These are phyloP conservation scores for Oreocharis arfaki DNA, from an alignment of 2,113 vertebrate genomes.

Conservation along the genomic window DNA sequence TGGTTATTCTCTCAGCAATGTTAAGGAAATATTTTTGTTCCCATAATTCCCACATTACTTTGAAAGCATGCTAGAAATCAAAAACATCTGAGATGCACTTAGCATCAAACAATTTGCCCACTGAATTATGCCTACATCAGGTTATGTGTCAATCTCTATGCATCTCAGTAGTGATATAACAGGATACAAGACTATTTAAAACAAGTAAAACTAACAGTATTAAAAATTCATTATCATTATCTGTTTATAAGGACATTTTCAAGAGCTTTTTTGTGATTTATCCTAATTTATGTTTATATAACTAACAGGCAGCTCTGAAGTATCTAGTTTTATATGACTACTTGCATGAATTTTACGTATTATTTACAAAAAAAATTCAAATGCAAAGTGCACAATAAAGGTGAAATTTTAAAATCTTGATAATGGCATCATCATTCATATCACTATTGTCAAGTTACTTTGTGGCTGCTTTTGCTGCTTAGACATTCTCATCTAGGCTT, in stretches of 20 bases:
- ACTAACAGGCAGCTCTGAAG: background rate
- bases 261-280: background rate
- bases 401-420: background rate
- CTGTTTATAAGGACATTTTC: background rate
- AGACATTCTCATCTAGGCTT: background rate
- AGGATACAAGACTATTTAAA: background rate
- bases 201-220: background rate
- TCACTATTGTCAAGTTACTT: background rate
- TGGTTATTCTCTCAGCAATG: background rate
- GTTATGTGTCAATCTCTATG: background rate
- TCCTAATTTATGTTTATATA: background rate
- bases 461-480: background rate
- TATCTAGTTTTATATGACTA: background rate
- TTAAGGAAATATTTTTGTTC: conserved; percentile 17
- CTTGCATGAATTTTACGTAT: background rate
- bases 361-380: background rate
- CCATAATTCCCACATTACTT: conserved; percentile 1
- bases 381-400: background rate
- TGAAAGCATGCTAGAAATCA: conserved; percentile 41
- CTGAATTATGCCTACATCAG: background rate
- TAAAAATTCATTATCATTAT: background rate
- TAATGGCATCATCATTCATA: background rate
- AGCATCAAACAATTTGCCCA: background rate
- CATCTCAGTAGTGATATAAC: background rate
- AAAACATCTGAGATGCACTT: conserved; percentile 10